Base-by-base conservation (phyloP, 2,113 vertebrate genomes). In the Desmodus rotundus region DNA sequence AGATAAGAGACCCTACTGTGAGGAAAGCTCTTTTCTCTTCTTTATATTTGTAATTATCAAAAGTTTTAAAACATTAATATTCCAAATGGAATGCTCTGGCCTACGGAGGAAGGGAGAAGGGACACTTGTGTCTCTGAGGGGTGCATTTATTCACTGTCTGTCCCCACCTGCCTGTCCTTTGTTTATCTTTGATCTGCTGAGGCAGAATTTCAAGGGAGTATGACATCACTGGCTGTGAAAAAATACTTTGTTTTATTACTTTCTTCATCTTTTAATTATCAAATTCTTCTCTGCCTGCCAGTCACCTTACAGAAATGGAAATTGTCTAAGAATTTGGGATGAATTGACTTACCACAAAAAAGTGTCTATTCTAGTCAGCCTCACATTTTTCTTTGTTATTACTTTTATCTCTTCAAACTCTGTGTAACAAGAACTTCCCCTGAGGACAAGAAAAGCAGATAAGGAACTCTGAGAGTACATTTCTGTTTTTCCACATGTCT, bases 1-100 rank as follows among this genome's bases (percentile, higher is more conserved):
- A 11, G 47, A 98, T 97, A 97, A 98, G 98, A 97, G 89, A 95
- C 96, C 97, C 98, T 12, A 92, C 98, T 97, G 98, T 0, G 97
- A 97, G 98, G 96, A 97, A 97, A 98, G 93, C 85, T 92, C 95
- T 85, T 97, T 81, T 96, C 96, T 95, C 94, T 52, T 63, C 96
- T 97, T 91, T 96, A 91, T 97, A 95, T 97, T 93, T 81, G 22
- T 85, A 74, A 92, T 98, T 97, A 87, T 95, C 45, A 86, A 86
- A 50, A 97, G 98, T 97, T 97, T 97, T 33, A 67, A 96, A 86
- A 94, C 92, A 96, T 92, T 97, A 80, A 41, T 83, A 90, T 95
- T 95, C 56, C 87, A 78, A 65, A 96, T 41, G 83, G 94, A 89
- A 95, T 38, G 24, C 28, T 85, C 97, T 96, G 85, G 54, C n/a